phyloP scores from a whole-genome alignment of 1,140 invertebrate species.

The Bacillus rossius region DNA sequence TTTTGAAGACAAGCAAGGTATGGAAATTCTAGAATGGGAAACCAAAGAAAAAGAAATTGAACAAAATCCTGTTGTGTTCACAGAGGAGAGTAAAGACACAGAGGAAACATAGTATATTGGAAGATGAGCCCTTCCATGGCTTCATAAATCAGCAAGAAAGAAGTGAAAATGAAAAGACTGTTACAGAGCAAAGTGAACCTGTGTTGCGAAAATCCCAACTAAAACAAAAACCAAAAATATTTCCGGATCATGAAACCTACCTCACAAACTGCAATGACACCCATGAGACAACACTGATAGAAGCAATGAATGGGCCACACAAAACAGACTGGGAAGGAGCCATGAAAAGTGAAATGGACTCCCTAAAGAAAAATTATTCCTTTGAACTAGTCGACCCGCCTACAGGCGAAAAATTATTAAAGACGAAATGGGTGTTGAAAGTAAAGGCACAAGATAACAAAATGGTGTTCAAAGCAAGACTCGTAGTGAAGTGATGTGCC shows the following conservation, averaged over 20 bases:
- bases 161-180: neutral
- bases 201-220: neutral
- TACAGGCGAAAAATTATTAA: constrained; percentile 27
- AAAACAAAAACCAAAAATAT: neutral
- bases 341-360: constrained; percentile 29
- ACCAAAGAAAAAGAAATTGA: neutral
- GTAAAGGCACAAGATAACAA: constrained; percentile 23
- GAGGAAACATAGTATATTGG: neutral
- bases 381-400: constrained; percentile 33
- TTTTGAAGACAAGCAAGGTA: neutral
- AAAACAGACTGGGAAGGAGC: constrained; percentile 28
- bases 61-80: neutral
- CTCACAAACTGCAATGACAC: neutral
- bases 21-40: too few relatives aligned
- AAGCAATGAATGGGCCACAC: constrained; percentile 25
- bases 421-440: constrained; percentile 39
- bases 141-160: neutral
- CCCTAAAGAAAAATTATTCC: constrained; percentile 31
- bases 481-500: constrained; percentile 23
- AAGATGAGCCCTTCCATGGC: neutral
- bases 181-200: neutral
- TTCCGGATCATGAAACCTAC: neutral
- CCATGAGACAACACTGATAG: constrained; percentile 10
- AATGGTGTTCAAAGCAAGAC: constrained; percentile 17
- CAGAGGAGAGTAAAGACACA: neutral